These are phyloP conservation scores for Drosophila sulfurigaster DNA, from an alignment of 1,140 invertebrate species.

Conservation along the genomic window DNA sequence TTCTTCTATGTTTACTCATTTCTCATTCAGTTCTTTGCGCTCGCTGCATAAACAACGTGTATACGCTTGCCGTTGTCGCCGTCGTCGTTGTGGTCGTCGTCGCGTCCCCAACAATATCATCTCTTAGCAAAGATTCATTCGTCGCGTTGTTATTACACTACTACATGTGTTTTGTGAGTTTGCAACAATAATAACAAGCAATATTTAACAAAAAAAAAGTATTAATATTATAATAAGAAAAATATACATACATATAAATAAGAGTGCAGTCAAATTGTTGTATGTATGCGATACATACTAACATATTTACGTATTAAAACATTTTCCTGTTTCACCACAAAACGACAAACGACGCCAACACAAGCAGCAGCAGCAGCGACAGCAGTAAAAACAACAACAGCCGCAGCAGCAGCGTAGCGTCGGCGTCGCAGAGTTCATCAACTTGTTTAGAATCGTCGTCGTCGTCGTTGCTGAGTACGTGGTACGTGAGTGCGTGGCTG, in stretches of 20 bases:
- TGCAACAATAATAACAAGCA: constrained; percentile 49
- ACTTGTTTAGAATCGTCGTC: constrained; percentile 76
- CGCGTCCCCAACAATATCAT: constrained; percentile 31
- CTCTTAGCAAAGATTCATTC: constrained; percentile 4
- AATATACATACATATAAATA: constrained; percentile 11
- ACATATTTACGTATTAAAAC: constrained; percentile 26
- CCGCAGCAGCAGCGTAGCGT: constrained; percentile 37
- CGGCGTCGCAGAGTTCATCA: constrained; percentile 77
- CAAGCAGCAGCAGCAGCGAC: constrained; percentile 27
- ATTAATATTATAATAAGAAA: constrained; percentile 75
- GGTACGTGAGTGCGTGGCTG: constrained; percentile 75
- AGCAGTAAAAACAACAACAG: constrained; percentile 27
- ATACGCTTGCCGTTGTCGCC: constrained; percentile 34
- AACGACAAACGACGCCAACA: constrained; percentile 47
- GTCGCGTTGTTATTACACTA: constrained; percentile 39
- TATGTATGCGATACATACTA: constrained; percentile 19
- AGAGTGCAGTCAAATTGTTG: constrained; percentile 14
- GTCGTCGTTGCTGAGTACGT: constrained; percentile 52
- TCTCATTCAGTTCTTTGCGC: constrained; percentile 78
- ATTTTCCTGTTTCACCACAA: constrained; percentile 47
- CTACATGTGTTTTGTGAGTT: constrained; percentile 59
- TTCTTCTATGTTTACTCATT: constrained; percentile 71
- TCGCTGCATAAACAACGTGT: constrained; percentile 77
- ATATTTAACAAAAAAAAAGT: constrained; percentile 63
- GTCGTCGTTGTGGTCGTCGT: constrained; percentile 40